These are phyloP conservation scores for Albula goreensis DNA, from an alignment of 2,113 vertebrate species.

Conservation along the genomic window DNA sequence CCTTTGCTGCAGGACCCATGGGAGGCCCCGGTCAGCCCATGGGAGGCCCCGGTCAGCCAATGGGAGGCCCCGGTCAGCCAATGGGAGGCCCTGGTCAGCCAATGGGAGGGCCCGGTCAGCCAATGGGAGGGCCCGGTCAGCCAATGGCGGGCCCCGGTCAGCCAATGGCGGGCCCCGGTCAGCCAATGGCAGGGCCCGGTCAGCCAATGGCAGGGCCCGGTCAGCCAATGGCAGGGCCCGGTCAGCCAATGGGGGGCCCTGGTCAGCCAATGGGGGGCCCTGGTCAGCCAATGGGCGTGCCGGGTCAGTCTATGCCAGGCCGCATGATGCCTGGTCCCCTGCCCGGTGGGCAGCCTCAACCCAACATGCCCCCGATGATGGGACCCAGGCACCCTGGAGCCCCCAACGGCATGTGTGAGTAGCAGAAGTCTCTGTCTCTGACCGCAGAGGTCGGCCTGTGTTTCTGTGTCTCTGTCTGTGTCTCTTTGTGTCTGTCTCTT, in stretches of 20 bases:
- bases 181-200: constrained; percentile 75
- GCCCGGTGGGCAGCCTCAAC: constrained; percentile 51
- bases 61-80: not conserved
- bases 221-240: constrained; percentile 70
- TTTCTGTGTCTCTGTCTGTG: not conserved
- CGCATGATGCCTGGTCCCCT: constrained; percentile 66
- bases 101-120: constrained; percentile 69
- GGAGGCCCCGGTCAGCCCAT: not conserved
- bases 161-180: constrained; percentile 8
- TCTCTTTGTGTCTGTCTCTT: not conserved
- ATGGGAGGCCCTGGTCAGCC: constrained; percentile 46
- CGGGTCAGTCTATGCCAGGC: constrained; percentile 72
- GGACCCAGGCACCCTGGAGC: constrained; percentile 78
- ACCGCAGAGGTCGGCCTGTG: not conserved
- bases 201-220: constrained; percentile 76
- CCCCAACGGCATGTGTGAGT: constrained; percentile 92
- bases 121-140: constrained; percentile 45
- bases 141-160: constrained; percentile 45
- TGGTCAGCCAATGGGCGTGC: constrained; percentile 65
- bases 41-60: constrained; percentile 58
- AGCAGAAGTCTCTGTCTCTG: not conserved
- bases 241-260: constrained; percentile 76
- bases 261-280: constrained; percentile 67
- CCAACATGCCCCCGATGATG: constrained; percentile 65
- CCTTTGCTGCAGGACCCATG: constrained; percentile 70